Conservation (phyloP, 2,113 vertebrate genomes). For the Phylloscopus trochiloides region DNA sequence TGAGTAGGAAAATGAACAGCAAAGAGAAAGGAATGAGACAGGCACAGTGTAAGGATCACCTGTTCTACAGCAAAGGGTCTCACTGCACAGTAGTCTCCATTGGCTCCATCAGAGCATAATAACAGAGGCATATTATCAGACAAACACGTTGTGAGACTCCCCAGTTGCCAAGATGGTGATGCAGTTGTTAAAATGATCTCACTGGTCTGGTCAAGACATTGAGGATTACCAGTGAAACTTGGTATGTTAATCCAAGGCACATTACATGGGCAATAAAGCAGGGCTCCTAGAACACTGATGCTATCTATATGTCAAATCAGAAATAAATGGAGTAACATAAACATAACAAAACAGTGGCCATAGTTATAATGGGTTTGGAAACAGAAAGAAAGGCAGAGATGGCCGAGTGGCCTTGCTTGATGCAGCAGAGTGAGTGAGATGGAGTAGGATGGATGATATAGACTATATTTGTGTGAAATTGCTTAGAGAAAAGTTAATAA, state of each 20-base stretch:
- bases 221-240: background rate
- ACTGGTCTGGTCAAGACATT: background rate
- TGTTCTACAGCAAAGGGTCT: background rate
- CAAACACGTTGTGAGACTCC: background rate
- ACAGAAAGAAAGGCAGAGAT: background rate
- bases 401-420: background rate
- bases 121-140: background rate
- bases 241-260: fast-evolving
- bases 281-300: background rate
- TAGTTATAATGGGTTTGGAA: background rate
- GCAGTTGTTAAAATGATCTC: background rate
- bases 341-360: background rate
- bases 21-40: background rate
- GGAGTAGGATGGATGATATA: background rate
- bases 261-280: background rate
- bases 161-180: background rate
- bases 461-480: background rate
- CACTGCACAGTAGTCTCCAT: background rate
- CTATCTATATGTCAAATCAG: background rate
- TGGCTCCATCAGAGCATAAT: background rate
- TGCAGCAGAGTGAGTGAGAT: background rate
- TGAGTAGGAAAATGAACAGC: background rate
- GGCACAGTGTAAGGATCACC: background rate
- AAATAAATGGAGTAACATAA: background rate
- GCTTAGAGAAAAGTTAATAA: background rate